phyloP scores from a whole-genome alignment of 2,888 invertebrate genomes.

The Cepaea hortensis region DNA sequence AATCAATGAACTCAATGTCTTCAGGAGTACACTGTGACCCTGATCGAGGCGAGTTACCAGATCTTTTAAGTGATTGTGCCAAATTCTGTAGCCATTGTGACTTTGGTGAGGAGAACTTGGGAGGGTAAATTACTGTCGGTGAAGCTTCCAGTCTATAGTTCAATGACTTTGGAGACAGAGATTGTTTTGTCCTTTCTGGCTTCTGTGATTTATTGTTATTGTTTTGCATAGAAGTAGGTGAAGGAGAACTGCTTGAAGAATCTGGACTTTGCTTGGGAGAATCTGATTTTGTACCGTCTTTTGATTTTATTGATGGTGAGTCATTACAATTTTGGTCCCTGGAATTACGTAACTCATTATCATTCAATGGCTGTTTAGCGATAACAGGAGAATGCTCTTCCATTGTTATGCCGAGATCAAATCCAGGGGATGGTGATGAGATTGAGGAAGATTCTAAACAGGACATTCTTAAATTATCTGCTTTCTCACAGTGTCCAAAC shows the following conservation, averaged over 20 bases:
- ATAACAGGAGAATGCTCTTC: not conserved
- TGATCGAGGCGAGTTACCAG: not conserved
- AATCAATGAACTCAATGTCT: constrained; percentile 37
- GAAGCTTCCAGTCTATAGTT: not conserved
- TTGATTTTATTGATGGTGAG: constrained; percentile 17
- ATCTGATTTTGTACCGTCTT: not conserved
- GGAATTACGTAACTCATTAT: not conserved
- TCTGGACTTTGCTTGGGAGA: not conserved
- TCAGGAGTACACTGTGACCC: not conserved
- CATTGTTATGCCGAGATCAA: constrained; percentile 1
- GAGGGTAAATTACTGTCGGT: not conserved
- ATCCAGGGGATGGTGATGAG: constrained; percentile 12
- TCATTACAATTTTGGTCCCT: not conserved
- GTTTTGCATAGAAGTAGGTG: constrained; percentile 18
- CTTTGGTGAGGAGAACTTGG: not conserved
- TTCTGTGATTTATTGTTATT: not conserved
- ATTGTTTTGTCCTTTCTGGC: not conserved
- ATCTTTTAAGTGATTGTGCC: constrained; percentile 4
- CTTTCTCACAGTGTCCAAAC: constrained; percentile 41
- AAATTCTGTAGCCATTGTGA: constrained; percentile 12
- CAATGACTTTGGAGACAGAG: constrained; percentile 1
- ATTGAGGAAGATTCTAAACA: constrained; percentile 19
- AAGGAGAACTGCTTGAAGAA: not conserved
- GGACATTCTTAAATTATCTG: constrained; percentile 17
- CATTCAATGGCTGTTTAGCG: not conserved